Conservation (phyloP, 2,888 invertebrate genomes). For the Slavum lentiscoides region DNA sequence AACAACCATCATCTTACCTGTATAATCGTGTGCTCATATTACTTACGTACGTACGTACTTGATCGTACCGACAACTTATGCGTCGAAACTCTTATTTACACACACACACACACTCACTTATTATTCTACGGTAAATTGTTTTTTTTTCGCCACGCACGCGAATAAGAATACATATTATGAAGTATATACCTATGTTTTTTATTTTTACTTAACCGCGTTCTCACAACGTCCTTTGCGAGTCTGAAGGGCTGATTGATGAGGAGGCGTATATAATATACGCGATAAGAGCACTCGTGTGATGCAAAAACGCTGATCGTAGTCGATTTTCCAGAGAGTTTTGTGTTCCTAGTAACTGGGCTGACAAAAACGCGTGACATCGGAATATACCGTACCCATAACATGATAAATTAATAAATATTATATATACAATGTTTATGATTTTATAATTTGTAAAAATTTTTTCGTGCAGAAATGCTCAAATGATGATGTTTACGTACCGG, state of each 20-base stretch:
- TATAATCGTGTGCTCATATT: too few species aligned
- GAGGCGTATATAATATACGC: not conserved
- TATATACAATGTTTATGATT: too few species aligned
- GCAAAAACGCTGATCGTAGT: slow-evolving; percentile 1
- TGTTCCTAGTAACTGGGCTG: slow-evolving; percentile 8
- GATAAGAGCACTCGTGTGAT: not conserved
- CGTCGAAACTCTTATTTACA: too few species aligned
- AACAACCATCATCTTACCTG: too few species aligned
- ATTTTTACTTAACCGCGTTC: not conserved
- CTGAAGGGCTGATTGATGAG: slow-evolving; percentile 15
- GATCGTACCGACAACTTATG: too few species aligned
- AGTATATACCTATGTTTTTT: not conserved
- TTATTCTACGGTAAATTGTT: not conserved
- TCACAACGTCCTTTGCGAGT: not conserved
- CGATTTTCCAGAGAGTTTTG: not conserved
- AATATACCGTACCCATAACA: too few species aligned
- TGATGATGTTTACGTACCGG: too few species aligned
- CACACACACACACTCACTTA: not conserved
- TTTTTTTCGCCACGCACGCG: not conserved
- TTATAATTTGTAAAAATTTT: too few species aligned
- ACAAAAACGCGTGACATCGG: slow-evolving; percentile 10
- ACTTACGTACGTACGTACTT: too few species aligned
- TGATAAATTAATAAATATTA: too few species aligned
- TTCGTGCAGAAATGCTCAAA: too few species aligned
- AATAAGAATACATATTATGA: not conserved